These are phyloP conservation scores for Falco novaeseelandiae DNA, from an alignment of 2,797 vertebrate species.

Conservation along the genomic window DNA sequence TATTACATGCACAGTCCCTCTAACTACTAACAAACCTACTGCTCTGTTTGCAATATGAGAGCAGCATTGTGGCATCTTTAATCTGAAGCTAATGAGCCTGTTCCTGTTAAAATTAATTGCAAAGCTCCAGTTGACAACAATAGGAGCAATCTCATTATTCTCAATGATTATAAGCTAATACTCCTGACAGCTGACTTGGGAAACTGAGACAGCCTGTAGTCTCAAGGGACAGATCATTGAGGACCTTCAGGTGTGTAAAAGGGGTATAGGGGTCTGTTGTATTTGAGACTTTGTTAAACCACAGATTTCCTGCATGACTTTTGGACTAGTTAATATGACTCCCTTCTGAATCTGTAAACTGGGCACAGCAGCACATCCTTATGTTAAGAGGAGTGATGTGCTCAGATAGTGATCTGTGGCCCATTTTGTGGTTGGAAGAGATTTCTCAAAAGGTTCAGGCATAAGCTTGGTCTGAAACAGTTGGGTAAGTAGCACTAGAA, in stretches of 20 bases:
- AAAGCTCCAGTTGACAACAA: neutral
- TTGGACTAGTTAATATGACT: neutral
- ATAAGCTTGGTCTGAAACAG: neutral
- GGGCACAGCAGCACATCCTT: neutral
- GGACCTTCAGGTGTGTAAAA: neutral
- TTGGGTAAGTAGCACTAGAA: neutral
- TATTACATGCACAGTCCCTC: neutral
- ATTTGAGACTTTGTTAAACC: neutral
- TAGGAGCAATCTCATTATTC: neutral
- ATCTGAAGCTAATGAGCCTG: neutral
- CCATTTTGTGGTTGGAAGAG: neutral
- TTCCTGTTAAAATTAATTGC: neutral
- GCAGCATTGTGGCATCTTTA: neutral
- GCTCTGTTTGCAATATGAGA: neutral
- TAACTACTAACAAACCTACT: neutral
- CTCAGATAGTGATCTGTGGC: neutral
- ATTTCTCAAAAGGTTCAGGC: neutral
- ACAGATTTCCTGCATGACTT: neutral
- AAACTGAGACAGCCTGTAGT: neutral
- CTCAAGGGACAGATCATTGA: neutral
- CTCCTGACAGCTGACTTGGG: neutral
- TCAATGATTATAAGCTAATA: neutral
- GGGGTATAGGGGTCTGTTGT: neutral
- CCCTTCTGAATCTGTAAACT: neutral
- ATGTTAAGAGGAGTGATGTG: neutral